phyloP scores from a whole-genome alignment of 2,113 vertebrate genomes.

The Microtus ochrogaster region DNA sequence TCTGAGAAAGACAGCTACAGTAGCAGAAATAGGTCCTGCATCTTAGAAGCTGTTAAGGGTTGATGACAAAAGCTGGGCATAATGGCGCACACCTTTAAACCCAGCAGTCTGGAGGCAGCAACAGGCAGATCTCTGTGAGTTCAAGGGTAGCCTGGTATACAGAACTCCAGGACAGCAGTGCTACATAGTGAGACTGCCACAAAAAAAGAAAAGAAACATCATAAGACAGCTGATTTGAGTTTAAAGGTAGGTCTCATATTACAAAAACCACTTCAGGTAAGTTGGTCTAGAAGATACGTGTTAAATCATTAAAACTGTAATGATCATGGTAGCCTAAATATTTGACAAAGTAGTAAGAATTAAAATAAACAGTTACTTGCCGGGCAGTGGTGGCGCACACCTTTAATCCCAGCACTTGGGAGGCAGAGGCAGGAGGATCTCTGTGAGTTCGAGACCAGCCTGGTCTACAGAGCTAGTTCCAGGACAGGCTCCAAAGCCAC shows the following conservation, averaged over 20 bases:
- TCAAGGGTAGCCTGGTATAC: neutral
- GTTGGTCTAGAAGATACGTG: neutral
- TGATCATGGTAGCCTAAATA: neutral
- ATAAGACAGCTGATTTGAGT: neutral
- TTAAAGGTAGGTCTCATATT: neutral
- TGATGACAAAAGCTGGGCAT: neutral
- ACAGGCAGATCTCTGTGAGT: neutral
- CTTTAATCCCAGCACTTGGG: too few species aligned
- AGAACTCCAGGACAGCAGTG: too few species aligned
- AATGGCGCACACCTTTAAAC: neutral
- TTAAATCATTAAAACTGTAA: neutral
- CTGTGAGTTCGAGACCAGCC: too few species aligned
- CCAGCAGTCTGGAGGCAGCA: neutral
- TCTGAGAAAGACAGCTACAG: neutral
- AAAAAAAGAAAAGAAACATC: neutral
- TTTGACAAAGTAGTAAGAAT: neutral
- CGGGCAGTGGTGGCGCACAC: too few species aligned
- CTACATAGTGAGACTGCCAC: neutral
- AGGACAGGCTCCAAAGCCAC: too few species aligned
- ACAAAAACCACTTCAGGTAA: neutral
- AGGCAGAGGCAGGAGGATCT: too few species aligned
- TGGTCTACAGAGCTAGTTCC: too few species aligned
- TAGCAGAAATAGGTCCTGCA: slow-evolving; percentile 1
- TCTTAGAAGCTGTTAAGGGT: neutral
- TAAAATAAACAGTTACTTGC: neutral